Evolutionary conservation across 2,113 vertebrate genomes (phyloP).

Genomic region (Rhea americana): DNA sequence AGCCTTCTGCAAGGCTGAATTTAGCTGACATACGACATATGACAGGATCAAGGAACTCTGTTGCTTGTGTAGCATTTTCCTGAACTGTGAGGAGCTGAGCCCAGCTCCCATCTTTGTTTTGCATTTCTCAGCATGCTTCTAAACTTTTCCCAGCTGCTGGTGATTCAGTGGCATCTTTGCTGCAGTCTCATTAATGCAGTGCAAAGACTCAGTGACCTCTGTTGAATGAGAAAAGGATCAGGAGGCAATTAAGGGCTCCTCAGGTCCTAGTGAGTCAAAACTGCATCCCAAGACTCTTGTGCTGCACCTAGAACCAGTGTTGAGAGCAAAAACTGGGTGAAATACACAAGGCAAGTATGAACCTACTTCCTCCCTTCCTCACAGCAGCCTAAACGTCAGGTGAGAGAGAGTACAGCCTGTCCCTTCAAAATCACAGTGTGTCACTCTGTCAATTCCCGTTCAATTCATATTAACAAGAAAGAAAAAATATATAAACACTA

Average conservation of each 20-base stretch:
- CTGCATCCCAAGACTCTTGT: not conserved
- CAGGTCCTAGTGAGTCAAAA: accelerated
- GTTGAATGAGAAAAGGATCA: not conserved
- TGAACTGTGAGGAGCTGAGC: not conserved
- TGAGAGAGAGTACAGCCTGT: not conserved
- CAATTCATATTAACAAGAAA: not conserved
- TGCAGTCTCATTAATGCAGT: accelerated
- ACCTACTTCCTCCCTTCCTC: not conserved
- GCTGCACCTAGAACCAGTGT: accelerated
- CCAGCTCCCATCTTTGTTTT: not conserved
- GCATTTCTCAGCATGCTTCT: not conserved
- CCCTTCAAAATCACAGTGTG: not conserved
- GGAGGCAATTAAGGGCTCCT: not conserved
- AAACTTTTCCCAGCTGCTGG: not conserved
- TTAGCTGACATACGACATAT: not conserved
- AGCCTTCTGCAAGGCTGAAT: not conserved
- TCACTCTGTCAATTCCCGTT: not conserved
- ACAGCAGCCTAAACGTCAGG: not conserved
- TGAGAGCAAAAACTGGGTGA: not conserved
- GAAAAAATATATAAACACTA: not conserved
- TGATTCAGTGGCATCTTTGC: no score
- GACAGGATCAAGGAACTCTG: not conserved
- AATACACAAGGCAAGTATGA: not conserved
- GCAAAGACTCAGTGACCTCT: not conserved
- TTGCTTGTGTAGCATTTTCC: not conserved